These are phyloP conservation scores for Kryphioiulus occultus DNA, from an alignment of 2,888 invertebrate species.

Conservation along the genomic window DNA sequence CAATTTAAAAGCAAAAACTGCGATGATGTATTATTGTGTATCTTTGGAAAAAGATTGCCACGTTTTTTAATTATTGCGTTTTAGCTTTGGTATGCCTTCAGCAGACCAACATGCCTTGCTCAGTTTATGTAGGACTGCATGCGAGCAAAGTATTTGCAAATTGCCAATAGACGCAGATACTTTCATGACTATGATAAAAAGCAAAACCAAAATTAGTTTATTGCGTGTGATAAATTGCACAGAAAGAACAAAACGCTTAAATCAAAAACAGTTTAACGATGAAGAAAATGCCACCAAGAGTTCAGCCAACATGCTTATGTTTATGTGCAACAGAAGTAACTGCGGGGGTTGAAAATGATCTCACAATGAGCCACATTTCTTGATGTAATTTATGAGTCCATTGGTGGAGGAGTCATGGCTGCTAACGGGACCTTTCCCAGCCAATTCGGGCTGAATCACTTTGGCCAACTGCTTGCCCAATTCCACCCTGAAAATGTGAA, in stretches of 20 bases:
- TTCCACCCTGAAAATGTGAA: conserved; percentile 76
- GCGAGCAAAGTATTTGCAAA: too few relatives aligned
- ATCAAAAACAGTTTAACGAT: not conserved
- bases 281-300: not conserved
- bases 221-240: not conserved
- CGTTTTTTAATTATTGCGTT: too few relatives aligned
- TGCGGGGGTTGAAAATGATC: not conserved
- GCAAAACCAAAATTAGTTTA: not conserved
- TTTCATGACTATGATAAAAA: not conserved
- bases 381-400: conserved; percentile 94
- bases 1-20: too few relatives aligned
- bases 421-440: conserved; percentile 70
- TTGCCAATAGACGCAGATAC: too few relatives aligned
- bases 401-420: conserved; percentile 94
- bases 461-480: conserved; percentile 98
- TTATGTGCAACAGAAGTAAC: too few relatives aligned
- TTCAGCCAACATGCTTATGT: not conserved
- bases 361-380: conserved; percentile 58
- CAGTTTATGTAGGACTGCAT: too few relatives aligned
- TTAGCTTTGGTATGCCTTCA: too few relatives aligned
- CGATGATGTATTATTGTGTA: too few relatives aligned
- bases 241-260: not conserved
- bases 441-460: conserved; percentile 94
- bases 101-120: too few relatives aligned
- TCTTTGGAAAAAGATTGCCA: too few relatives aligned